Conservation (phyloP, 1,140 invertebrate genomes). For the Bombus polaris region DNA sequence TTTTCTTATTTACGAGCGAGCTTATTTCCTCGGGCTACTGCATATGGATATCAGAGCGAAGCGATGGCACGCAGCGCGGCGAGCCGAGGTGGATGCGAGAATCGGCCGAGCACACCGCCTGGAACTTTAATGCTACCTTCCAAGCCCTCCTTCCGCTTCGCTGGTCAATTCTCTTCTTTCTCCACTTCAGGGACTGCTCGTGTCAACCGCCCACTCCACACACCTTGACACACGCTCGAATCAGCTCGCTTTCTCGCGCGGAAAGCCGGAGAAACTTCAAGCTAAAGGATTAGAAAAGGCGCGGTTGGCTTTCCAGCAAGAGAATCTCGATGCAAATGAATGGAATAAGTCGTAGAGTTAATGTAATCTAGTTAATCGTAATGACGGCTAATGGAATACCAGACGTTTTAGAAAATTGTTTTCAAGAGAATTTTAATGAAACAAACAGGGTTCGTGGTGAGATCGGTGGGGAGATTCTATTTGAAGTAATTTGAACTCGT, state of each 20-base stretch:
- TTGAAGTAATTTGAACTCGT: neutral
- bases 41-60: conserved; percentile 65
- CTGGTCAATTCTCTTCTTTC: conserved; percentile 33
- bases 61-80: conserved; percentile 36
- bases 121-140: conserved; percentile 62
- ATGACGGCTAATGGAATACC: neutral
- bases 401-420: neutral
- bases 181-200: neutral
- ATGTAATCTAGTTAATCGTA: neutral
- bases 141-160: conserved; percentile 34
- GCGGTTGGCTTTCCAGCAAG: neutral
- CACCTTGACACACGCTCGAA: neutral
- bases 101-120: conserved; percentile 45
- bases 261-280: neutral
- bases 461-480: neutral
- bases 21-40: conserved; percentile 70
- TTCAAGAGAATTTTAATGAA: neutral
- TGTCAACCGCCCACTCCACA: conserved; percentile 9
- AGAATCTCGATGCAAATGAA: neutral
- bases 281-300: neutral
- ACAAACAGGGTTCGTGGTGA: too few species aligned
- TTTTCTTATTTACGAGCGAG: conserved; percentile 72
- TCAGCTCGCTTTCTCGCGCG: neutral
- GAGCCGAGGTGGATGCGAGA: conserved; percentile 51
- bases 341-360: neutral